Evolutionary conservation across 2,888 invertebrate genomes (phyloP).

Genomic region (Acrocyrtus sp.): DNA sequence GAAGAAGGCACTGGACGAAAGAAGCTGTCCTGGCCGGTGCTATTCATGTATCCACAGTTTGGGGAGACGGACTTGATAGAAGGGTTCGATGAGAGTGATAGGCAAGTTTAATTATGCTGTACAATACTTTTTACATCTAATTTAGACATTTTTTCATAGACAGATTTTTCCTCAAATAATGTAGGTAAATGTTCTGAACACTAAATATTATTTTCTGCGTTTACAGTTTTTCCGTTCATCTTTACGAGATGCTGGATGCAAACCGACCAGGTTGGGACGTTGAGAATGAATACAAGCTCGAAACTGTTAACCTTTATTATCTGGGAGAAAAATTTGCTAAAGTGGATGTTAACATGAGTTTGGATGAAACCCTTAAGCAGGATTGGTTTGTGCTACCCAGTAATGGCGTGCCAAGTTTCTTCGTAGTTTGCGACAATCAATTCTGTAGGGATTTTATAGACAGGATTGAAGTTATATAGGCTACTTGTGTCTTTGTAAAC

Average conservation of each 20-base stretch:
- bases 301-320: slow-evolving; percentile 77
- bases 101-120: slow-evolving; percentile 66
- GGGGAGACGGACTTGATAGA: slow-evolving; percentile 87
- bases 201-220: slow-evolving; percentile 9
- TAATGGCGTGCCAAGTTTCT: slow-evolving; percentile 58
- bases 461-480: slow-evolving; percentile 27
- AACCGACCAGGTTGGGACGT: slow-evolving; percentile 80
- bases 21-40: slow-evolving; percentile 84
- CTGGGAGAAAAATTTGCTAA: slow-evolving; percentile 74
- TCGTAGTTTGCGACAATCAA: slow-evolving; percentile 52
- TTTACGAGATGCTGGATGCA: slow-evolving; percentile 74
- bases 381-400: slow-evolving; percentile 67
- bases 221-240: slow-evolving; percentile 72
- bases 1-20: slow-evolving; percentile 57
- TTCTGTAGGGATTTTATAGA: slow-evolving; percentile 40
- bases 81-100: slow-evolving; percentile 78
- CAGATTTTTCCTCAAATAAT: neutral
- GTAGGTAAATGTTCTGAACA: neutral
- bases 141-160: neutral
- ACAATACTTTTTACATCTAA: neutral
- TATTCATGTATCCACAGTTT: slow-evolving; percentile 90
- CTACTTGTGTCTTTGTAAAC: no score
- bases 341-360: slow-evolving; percentile 70
- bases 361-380: slow-evolving; percentile 72
- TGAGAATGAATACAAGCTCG: slow-evolving; percentile 72